Base-by-base conservation (phyloP, 2,797 vertebrate genomes). In the Pipistrellus pygmaeus region DNA sequence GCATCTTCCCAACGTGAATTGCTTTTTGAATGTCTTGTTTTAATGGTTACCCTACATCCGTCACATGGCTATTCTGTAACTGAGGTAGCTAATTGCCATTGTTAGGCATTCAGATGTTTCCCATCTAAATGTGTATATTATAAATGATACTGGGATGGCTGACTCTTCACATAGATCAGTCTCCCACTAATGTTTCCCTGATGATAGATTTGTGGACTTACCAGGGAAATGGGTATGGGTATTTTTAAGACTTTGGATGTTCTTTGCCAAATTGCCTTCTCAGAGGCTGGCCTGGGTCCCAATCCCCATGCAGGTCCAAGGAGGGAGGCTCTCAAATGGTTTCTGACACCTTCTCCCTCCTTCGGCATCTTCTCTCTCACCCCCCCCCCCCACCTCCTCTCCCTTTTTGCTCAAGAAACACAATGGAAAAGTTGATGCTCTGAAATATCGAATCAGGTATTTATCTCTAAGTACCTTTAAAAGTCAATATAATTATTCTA, bases 401-500 rank as follows among this genome's bases (percentile, higher is more conserved):
- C 5, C 25, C 30, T 8, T 1, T 48, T 95, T 86, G 87, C 88
- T 96, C 94, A 85, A 82, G 77, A 88, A 90, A 93, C 94, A 97
- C 96, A 96, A 96, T 64, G 85, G 93, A 91, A 94, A 93, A 85
- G 82, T 96, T 97, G 96, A 95, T 97, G 93, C 93, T 97, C 97
- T 13, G 66, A 97, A 97, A 97, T 98, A 98, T 96, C 93, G 97
- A 98, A 98, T 98, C 97, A 96, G 95, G 97, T 98, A 96, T 98
- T 98, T 98, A 98, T 98, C 97, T 97, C 96, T 97, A 98, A 98
- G 97, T 97, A 97, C 96, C 98, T 98, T 95, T 81, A 96, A 97
- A 98, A 98, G 98, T 98, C 98, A 98, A 98, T 97, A 98, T 98
- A 97, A 98, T 98, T 98, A 98, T 97, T 97, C 95, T 94, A 97